These are phyloP conservation scores for Calephelis perditalis DNA, from an alignment of 2,888 invertebrate genomes.

Conservation along the genomic window DNA sequence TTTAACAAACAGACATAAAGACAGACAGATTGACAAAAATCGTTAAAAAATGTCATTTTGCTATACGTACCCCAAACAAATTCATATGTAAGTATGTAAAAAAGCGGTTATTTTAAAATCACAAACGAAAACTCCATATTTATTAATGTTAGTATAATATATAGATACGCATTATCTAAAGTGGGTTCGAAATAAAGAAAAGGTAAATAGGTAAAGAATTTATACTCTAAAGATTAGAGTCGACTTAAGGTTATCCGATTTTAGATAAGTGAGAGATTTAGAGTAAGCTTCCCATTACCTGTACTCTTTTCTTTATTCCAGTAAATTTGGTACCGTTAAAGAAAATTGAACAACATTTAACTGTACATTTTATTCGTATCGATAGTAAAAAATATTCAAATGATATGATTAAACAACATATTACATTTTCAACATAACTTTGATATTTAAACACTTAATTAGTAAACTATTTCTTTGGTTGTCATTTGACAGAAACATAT, in stretches of 20 bases:
- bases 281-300: conserved; percentile 5
- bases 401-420: conserved; percentile 18
- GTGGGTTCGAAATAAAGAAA: background rate
- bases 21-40: too few relatives aligned
- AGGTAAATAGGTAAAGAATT: background rate
- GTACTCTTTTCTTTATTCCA: background rate
- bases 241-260: conserved; percentile 3
- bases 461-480: background rate
- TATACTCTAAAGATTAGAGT: background rate
- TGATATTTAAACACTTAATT: background rate
- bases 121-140: too few relatives aligned
- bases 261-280: conserved; percentile 11
- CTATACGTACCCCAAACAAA: too few relatives aligned
- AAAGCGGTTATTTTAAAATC: too few relatives aligned
- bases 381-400: conserved; percentile 1
- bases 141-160: too few relatives aligned
- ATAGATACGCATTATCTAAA: background rate
- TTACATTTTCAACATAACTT: conserved; percentile 6
- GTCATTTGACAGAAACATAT: background rate
- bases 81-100: too few relatives aligned
- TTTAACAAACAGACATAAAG: too few relatives aligned
- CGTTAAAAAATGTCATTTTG: too few relatives aligned
- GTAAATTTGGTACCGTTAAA: background rate
- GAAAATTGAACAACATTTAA: background rate
- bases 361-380: background rate